Evolutionary conservation across 2,888 invertebrate genomes (phyloP), one percentile per base, ranked within the genome.

Genomic region (Aphelenchoides bicaudatus): DNA sequence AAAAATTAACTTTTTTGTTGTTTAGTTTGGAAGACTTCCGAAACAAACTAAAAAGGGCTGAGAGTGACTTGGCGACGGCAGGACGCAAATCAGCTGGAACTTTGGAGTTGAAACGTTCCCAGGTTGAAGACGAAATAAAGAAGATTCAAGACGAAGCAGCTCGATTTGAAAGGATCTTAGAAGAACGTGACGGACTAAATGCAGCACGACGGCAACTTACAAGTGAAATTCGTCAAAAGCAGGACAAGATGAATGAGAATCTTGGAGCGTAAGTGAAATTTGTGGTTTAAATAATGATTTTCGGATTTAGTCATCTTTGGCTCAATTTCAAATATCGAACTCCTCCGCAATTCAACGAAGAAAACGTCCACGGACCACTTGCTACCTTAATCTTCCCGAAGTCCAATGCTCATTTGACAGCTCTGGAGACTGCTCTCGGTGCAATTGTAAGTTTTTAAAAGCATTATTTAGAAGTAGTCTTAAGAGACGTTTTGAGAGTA

Each of bases 391-490:
- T 96, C 53, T 84, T 84, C 31, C 85, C n/a, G n/a, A n/a, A 92
- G 0, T 84, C 83, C 52, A 88, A 92, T 78, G 83, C 84, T 1
- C 80, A 80, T 25, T 85, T 86, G 75, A 86, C 87, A 43, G 93
- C 93, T 1, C 80, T 96, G 56, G 91, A 91, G 80, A 87, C 88
- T 19, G 87, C 88, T 5, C 91, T 89, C 19, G 91, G 91, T 5
- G 88, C 88, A 61, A 86, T 85, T 83, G 90, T 91, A 80, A 81
- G 83, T 71, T 46, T 57, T 4, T 1, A 53, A 10, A 1, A n/a
- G n/a, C n/a, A n/a, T n/a, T n/a, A n/a, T 8, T 43, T 43, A 25
- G 23, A 10, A 6, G 43, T 43, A 8, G 21, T 10, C 13, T 8
- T 43, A 43, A n/a, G n/a, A n/a, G n/a, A n/a, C n/a, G n/a, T n/a